phyloP scores from a whole-genome alignment of 2,797 vertebrate genomes.

The Falco peregrinus region DNA sequence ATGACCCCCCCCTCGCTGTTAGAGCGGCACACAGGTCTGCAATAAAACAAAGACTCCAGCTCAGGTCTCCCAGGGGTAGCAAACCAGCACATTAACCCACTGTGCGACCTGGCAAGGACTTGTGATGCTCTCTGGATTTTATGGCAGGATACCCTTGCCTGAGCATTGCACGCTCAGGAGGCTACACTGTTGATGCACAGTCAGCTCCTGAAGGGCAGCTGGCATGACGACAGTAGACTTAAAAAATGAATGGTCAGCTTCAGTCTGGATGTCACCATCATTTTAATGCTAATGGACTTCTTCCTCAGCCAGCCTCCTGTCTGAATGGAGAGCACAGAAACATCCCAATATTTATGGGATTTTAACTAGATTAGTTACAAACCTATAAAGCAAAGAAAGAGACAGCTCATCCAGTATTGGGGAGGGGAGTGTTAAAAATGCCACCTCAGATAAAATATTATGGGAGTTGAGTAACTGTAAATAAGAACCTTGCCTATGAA shows the following conservation, averaged over 20 bases:
- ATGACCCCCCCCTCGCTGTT: background rate
- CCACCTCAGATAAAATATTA: constrained; percentile 76
- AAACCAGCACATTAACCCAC: constrained; percentile 3
- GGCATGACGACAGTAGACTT: constrained; percentile 27
- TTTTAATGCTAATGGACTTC: constrained; percentile 63
- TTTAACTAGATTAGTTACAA: constrained; percentile 71
- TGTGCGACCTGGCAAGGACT: background rate
- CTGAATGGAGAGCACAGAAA: constrained; percentile 65
- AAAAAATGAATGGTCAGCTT: constrained; percentile 61
- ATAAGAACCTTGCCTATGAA: constrained; percentile 69
- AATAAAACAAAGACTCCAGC: background rate
- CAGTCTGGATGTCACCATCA: constrained; percentile 61
- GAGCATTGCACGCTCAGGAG: background rate
- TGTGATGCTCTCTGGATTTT: background rate
- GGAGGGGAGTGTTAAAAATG: constrained; percentile 71
- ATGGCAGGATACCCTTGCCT: background rate
- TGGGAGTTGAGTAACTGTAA: constrained; percentile 69
- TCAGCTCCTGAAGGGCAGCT: constrained; percentile 43
- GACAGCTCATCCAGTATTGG: constrained; percentile 66
- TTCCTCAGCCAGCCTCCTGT: constrained; percentile 34
- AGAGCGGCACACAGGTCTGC: background rate
- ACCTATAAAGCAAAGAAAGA: constrained; percentile 71
- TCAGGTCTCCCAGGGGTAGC: background rate
- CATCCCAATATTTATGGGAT: constrained; percentile 66
- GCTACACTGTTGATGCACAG: background rate